Conservation (phyloP, 1,140 invertebrate species). For the Drosophila pachea region DNA sequence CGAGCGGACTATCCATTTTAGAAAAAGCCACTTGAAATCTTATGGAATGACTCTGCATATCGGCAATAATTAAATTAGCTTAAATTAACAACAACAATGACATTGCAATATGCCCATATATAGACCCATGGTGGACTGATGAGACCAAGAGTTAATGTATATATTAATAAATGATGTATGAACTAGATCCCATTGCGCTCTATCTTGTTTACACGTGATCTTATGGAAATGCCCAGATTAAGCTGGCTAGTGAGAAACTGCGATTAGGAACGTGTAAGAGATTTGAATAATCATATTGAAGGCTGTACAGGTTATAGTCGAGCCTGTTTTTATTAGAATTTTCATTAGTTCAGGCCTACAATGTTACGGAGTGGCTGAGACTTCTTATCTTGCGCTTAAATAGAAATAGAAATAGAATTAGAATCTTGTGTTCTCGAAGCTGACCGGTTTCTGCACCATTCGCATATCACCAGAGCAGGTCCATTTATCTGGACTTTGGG, state of each 20-base stretch:
- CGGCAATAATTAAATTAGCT: slow-evolving; percentile 15
- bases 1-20: not conserved
- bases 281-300: too few species aligned
- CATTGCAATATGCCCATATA: too few species aligned
- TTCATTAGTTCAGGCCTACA: not conserved
- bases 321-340: not conserved
- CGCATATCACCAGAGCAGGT: slow-evolving; percentile 8
- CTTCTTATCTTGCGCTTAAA: slow-evolving; percentile 3
- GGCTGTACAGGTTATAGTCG: too few species aligned
- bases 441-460: slow-evolving; percentile 21
- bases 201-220: too few species aligned
- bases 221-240: too few species aligned
- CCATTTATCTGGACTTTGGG: slow-evolving; percentile 5
- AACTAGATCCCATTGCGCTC: too few species aligned
- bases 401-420: not conserved
- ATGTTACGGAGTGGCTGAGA: not conserved
- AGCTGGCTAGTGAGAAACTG: not conserved
- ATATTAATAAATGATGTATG: too few species aligned
- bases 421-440: slow-evolving; percentile 3
- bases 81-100: slow-evolving; percentile 15
- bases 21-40: slow-evolving; percentile 15
- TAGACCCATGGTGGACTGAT: too few species aligned
- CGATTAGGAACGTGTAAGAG: not conserved
- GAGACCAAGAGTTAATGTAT: too few species aligned
- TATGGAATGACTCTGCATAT: slow-evolving; percentile 35